These are phyloP conservation scores for Pogonocherus hispidulus DNA, from an alignment of 2,888 invertebrate species.

Conservation along the genomic window DNA sequence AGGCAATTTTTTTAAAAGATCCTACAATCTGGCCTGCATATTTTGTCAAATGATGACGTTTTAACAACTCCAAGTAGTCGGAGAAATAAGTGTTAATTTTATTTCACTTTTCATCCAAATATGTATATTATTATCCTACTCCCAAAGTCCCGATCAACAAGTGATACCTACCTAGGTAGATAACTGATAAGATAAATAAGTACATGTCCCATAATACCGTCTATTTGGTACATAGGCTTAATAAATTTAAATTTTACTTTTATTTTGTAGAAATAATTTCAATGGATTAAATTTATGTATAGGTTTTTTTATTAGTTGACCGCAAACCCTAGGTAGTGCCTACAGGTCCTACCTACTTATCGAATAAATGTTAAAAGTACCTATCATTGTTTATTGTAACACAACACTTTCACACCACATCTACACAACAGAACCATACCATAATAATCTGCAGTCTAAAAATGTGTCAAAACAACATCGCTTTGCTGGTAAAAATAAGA, in stretches of 20 bases:
- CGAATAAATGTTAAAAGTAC: not conserved
- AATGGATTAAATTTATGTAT: not conserved
- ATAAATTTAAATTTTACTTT: constrained; percentile 6
- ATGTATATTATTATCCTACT: too few relatives aligned
- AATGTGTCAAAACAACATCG: constrained; percentile 27
- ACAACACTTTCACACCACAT: constrained; percentile 21
- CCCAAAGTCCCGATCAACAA: too few relatives aligned
- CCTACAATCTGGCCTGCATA: not conserved
- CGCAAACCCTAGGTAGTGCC: too few relatives aligned
- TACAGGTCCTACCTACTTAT: too few relatives aligned
- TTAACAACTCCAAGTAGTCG: too few relatives aligned
- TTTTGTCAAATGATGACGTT: not conserved
- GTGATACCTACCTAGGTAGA: too few relatives aligned
- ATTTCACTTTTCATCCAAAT: too few relatives aligned
- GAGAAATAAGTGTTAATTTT: too few relatives aligned
- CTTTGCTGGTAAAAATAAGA: constrained; percentile 24
- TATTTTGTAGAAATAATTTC: too few relatives aligned
- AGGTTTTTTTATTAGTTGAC: not conserved
- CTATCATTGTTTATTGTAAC: constrained; percentile 8
- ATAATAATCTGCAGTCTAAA: constrained; percentile 18
- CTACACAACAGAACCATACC: constrained; percentile 20
- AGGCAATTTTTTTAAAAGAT: constrained; percentile 23
- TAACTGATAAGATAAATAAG: too few relatives aligned
- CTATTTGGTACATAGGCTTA: too few relatives aligned
- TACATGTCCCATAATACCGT: too few relatives aligned